Evolutionary conservation across 1,140 invertebrate genomes (phyloP), one percentile per base, ranked within the genome.

Genomic region (Druon quercuslanigerum): DNA sequence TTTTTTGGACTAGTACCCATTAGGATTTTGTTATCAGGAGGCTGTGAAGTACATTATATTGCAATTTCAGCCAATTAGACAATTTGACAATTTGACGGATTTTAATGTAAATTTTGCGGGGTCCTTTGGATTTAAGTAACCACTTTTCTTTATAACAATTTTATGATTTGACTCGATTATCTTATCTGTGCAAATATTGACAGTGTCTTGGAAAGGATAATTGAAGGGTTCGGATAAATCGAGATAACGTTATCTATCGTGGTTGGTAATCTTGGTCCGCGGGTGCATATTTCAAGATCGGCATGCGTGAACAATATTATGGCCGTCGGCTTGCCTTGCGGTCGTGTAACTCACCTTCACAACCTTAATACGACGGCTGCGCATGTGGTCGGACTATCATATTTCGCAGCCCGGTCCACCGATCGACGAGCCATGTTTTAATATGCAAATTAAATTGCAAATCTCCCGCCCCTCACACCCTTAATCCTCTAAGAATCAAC

Each of bases 381-480:
- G 79, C 54, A 80, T 80, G 75, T 71, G 77, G 70, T 74, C 74
- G 70, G 75, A 83, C 80, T 89, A 89, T 90, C 85, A 82, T 87
- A 89, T 90, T 90, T 90, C 88, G 84, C 83, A 78, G 76, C 79
- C 76, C 76, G 56, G 82, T 79, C 76, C 80, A 57, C 79, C 80
- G 85, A 88, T 89, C 80, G 85, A 83, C 84, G 78, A 88, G 79
- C 72, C 79, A 84, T 83, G 83, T 86, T 90, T 90, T 88, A 88
- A 88, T 90, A 90, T 90, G 88, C 86, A 89, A 89, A 90, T 90
- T 89, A 89, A 90, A 90, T 89, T 90, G 88, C 85, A 87, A 89
- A 89, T 90, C 85, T 79, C 78, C 80, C 71, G 56, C 54, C 51
- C 66, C 4, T 75, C 71, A 51, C 73, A 72, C 17, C 78, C 78